Percentiles rank a stretch among this genome's conserved stretches.
These are phyloP conservation scores for Scelioninae gen. 1 DNA, from an alignment of 2,888 invertebrate species.

Conservation along the genomic window DNA sequence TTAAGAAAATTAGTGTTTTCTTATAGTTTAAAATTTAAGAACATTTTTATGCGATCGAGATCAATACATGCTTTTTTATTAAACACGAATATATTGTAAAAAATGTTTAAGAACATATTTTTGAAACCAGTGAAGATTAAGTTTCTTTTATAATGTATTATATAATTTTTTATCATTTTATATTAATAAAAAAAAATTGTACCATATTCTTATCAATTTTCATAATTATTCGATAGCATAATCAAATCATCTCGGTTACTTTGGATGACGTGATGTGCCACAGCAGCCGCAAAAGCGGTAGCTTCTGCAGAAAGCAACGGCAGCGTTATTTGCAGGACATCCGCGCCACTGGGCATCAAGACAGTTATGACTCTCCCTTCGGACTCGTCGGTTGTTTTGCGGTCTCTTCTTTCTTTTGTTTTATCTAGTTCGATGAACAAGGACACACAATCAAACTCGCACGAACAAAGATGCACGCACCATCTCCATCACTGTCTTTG, in stretches of 20 bases:
- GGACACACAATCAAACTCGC: conserved; percentile 26
- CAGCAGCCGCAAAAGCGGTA: no score
- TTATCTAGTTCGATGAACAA: conserved; percentile 54
- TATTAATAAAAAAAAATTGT: no score
- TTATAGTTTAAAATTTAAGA: no score
- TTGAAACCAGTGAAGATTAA: no score
- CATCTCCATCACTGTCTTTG: no score
- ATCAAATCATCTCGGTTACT: conserved; percentile 2
- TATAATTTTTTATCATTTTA: no score
- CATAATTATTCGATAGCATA: conserved; percentile 1
- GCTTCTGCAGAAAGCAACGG: conserved; percentile 34
- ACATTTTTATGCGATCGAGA: no score
- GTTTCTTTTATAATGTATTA: no score
- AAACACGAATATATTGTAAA: no score
- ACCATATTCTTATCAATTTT: neutral
- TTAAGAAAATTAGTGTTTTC: no score
- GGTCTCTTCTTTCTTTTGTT: conserved; percentile 71
- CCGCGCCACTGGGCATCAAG: conserved; percentile 81
- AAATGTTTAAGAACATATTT: no score
- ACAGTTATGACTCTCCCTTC: conserved; percentile 82
- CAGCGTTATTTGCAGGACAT: conserved; percentile 77
- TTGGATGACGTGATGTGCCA: conserved; percentile 32
- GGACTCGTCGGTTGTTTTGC: conserved; percentile 80
- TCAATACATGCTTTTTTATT: no score
- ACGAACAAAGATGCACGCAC: conserved; percentile 33